Evolutionary conservation across 2,797 vertebrate species (phyloP).

Genomic region (Lophius americanus): DNA sequence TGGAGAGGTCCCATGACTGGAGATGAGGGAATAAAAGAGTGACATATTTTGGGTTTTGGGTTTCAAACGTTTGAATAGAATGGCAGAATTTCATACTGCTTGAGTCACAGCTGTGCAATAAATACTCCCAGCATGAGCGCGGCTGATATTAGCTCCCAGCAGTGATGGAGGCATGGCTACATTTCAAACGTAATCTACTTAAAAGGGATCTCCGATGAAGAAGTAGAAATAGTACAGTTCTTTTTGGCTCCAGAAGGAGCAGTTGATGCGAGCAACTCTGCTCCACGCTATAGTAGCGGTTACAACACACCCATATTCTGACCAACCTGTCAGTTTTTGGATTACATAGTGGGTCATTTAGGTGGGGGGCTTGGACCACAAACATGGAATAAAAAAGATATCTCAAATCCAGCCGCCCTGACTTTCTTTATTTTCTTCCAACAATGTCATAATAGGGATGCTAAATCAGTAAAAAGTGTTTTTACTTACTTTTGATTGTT

Average conservation of each 20-base stretch:
- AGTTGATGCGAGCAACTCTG: not conserved
- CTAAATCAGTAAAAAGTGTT: too few species aligned
- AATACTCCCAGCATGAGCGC: conserved; percentile 6
- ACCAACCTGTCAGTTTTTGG: not conserved
- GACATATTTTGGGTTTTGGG: conserved; percentile 25
- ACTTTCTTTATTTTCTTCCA: too few species aligned
- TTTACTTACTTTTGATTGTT: too few species aligned
- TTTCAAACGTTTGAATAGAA: conserved; percentile 7
- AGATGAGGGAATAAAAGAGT: conserved; percentile 30
- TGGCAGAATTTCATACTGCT: conserved; percentile 17
- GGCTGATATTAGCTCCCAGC: not conserved
- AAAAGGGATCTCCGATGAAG: too few species aligned
- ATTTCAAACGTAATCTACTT: not conserved
- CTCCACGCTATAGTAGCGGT: not conserved
- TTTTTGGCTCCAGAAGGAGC: not conserved
- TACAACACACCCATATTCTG: not conserved
- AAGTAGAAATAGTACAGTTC: too few species aligned
- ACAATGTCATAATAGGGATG: too few species aligned
- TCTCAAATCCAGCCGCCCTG: too few species aligned
- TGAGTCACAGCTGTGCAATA: conserved; percentile 16
- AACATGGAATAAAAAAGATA: not conserved
- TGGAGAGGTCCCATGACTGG: not conserved
- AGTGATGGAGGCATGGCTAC: not conserved
- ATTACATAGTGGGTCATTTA: not conserved
- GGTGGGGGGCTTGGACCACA: not conserved